These are phyloP conservation scores for Augiades crinisus DNA, from an alignment of 2,888 invertebrate genomes.

Conservation along the genomic window DNA sequence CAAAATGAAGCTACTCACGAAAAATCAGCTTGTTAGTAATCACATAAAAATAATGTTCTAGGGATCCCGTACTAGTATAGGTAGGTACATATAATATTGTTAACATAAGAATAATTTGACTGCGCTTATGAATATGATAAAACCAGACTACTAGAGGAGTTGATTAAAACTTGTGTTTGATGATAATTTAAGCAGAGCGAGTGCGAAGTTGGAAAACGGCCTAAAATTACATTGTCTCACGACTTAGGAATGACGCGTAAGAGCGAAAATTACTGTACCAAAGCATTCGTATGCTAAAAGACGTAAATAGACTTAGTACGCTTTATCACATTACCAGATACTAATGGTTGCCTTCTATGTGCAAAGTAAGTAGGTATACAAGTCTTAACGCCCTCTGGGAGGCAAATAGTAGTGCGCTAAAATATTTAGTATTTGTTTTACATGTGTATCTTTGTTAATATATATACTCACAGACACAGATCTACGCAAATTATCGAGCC, in stretches of 20 bases:
- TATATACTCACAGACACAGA: too few species aligned
- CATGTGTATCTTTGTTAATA: too few species aligned
- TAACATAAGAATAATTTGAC: too few species aligned
- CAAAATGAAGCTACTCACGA: too few species aligned
- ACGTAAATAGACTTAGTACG: background rate
- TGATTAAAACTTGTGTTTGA: background rate
- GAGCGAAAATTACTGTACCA: background rate
- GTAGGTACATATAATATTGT: too few species aligned
- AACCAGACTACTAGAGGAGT: background rate
- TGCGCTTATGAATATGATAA: background rate
- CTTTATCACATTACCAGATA: constrained; percentile 3
- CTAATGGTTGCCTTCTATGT: background rate
- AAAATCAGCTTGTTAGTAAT: too few species aligned
- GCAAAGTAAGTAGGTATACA: too few species aligned
- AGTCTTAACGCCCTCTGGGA: too few species aligned
- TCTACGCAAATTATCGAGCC: too few species aligned
- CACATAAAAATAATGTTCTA: too few species aligned
- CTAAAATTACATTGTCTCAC: background rate
- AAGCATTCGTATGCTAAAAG: background rate
- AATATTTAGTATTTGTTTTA: background rate
- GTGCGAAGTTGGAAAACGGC: background rate
- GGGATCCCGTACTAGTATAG: too few species aligned
- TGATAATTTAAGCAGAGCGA: background rate
- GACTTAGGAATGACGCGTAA: background rate
- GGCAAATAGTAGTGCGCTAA: too few species aligned